Conservation (phyloP, 2,888 invertebrate species). For the Tuta absoluta region DNA sequence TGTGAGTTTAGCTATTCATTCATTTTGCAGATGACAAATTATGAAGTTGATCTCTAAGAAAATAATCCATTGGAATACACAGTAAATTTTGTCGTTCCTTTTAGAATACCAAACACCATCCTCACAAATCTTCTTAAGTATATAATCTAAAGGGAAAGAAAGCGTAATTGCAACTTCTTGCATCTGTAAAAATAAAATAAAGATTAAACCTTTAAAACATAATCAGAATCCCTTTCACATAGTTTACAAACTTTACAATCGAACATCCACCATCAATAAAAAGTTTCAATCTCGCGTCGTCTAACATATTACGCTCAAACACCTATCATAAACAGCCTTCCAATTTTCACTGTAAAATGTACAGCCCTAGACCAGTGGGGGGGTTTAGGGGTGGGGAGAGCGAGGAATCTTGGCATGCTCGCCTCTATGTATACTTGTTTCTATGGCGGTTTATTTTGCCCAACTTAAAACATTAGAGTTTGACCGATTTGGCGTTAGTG, state of each 20-base stretch:
- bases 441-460: slow-evolving; percentile 24
- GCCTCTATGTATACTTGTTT: slow-evolving; percentile 25
- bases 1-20: too few relatives aligned
- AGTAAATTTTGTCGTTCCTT: too few relatives aligned
- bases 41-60: too few relatives aligned
- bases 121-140: too few relatives aligned
- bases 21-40: too few relatives aligned
- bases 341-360: background rate
- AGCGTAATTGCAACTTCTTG: too few relatives aligned
- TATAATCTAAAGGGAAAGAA: too few relatives aligned
- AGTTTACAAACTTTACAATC: background rate
- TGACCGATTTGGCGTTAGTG: slow-evolving; percentile 56
- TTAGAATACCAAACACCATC: too few relatives aligned
- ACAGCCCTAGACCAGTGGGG: slow-evolving; percentile 10
- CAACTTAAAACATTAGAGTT: slow-evolving; percentile 41
- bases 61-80: too few relatives aligned
- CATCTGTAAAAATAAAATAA: too few relatives aligned
- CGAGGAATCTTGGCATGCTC: slow-evolving; percentile 42
- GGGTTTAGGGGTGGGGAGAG: background rate
- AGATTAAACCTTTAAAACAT: too few relatives aligned
- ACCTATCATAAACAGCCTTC: slow-evolving; percentile 18
- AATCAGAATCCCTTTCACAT: background rate
- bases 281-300: background rate
- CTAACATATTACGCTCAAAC: background rate
- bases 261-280: background rate